Evolutionary conservation across 2,888 invertebrate genomes (phyloP).

Genomic region (Apoda limacodes): DNA sequence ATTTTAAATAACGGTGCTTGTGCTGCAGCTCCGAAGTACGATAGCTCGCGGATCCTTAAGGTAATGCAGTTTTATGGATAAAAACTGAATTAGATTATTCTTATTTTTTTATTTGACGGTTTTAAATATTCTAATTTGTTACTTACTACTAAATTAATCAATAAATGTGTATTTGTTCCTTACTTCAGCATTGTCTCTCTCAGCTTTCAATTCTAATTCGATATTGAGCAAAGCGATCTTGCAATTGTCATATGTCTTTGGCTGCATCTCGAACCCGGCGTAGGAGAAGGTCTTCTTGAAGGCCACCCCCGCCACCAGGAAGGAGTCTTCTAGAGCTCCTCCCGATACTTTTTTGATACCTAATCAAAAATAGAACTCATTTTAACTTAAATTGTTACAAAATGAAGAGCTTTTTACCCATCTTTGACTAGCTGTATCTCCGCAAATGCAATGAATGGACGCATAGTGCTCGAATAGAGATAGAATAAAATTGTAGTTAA

Average conservation of each 20-base stretch:
- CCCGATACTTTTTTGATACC: slow-evolving; percentile 95
- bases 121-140: slow-evolving; percentile 3
- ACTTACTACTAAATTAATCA: slow-evolving; percentile 9
- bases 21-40: no score
- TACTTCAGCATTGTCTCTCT: slow-evolving; percentile 96
- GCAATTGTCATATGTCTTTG: slow-evolving; percentile 89
- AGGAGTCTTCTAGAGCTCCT: slow-evolving; percentile 87
- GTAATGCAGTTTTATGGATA: no score
- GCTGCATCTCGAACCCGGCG: slow-evolving; percentile 99
- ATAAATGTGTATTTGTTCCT: slow-evolving; percentile 6
- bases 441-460: no score
- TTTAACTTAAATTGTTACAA: no score
- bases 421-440: no score
- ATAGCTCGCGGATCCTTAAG: no score
- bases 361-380: no score
- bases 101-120: not conserved
- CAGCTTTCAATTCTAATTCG: slow-evolving; percentile 97
- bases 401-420: no score
- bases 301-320: slow-evolving; percentile 93
- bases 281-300: slow-evolving; percentile 99
- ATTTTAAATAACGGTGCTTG: no score
- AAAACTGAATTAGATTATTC: not conserved
- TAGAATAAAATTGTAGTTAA: no score
- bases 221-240: slow-evolving; percentile 97
- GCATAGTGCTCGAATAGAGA: no score